Conservation (phyloP, 2,113 vertebrate species). For the Oryzias celebensis region DNA sequence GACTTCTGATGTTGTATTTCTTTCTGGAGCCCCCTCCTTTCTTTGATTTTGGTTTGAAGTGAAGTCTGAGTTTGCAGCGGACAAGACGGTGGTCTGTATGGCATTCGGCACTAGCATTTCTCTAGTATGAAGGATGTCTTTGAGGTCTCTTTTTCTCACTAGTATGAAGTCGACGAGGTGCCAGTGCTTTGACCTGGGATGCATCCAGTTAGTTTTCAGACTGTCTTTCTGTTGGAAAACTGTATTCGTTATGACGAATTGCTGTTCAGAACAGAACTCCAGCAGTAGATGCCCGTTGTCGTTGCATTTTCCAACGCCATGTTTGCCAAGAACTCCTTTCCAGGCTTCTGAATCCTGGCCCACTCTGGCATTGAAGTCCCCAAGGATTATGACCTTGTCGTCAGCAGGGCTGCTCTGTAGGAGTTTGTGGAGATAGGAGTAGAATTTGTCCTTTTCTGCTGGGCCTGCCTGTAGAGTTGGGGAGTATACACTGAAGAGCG, state of each 20-base stretch:
- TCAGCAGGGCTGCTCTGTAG: not conserved
- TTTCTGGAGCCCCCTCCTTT: too few relatives aligned
- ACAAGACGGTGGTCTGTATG: not conserved
- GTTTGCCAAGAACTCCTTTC: not conserved
- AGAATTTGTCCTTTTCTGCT: too few relatives aligned
- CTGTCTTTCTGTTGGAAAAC: not conserved
- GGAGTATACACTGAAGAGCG: too few relatives aligned
- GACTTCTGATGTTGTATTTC: too few relatives aligned
- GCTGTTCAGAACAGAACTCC: not conserved
- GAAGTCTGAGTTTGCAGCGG: not conserved
- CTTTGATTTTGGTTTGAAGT: too few relatives aligned
- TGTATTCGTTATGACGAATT: not conserved
- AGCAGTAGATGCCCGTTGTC: not conserved
- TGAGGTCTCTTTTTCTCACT: not conserved
- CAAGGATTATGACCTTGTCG: not conserved
- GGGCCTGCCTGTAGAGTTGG: too few relatives aligned
- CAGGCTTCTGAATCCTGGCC: not conserved
- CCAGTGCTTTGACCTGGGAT: not conserved
- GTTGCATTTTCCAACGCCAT: not conserved
- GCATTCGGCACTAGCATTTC: not conserved
- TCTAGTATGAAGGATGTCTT: not conserved
- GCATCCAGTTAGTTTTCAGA: not conserved
- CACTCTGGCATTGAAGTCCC: not conserved
- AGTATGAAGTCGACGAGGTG: not conserved
- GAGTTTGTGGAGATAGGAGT: too few relatives aligned